phyloP scores from a whole-genome alignment of 2,113 vertebrate genomes.

The Morphnarchus princeps region DNA sequence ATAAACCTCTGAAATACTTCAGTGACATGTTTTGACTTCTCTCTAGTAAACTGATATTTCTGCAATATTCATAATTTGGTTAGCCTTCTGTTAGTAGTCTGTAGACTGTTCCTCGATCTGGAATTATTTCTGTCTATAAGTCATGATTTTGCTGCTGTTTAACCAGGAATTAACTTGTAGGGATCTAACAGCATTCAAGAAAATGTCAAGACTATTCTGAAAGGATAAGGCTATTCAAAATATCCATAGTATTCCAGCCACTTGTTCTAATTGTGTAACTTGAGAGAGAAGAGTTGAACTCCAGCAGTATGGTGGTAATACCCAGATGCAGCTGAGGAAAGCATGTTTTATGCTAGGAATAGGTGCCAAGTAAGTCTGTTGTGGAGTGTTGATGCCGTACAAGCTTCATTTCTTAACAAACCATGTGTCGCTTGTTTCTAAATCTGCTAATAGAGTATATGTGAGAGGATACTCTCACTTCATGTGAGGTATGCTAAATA shows the following conservation, averaged over 20 bases:
- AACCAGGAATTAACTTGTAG: background rate
- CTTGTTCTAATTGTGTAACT: background rate
- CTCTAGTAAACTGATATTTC: background rate
- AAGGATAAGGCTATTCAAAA: background rate
- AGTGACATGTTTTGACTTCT: background rate
- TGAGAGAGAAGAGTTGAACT: background rate
- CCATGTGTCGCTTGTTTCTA: background rate
- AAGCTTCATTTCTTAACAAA: background rate
- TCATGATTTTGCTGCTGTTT: background rate
- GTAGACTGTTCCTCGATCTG: background rate
- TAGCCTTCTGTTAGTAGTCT: background rate
- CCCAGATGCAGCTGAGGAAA: background rate
- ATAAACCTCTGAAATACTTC: background rate
- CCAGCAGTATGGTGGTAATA: background rate
- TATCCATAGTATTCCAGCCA: background rate
- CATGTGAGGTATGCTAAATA: background rate
- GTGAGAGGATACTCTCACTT: background rate
- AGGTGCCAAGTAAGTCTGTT: background rate
- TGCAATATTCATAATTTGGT: background rate
- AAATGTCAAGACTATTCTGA: background rate
- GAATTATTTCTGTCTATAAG: background rate
- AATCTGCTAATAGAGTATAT: background rate
- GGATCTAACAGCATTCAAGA: background rate
- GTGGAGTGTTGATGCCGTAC: background rate
- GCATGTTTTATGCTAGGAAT: rapidly evolving